Evolutionary conservation across 2,888 invertebrate genomes (phyloP), one percentile per base, ranked within the genome.

Genomic region (Copidosoma aretas): DNA sequence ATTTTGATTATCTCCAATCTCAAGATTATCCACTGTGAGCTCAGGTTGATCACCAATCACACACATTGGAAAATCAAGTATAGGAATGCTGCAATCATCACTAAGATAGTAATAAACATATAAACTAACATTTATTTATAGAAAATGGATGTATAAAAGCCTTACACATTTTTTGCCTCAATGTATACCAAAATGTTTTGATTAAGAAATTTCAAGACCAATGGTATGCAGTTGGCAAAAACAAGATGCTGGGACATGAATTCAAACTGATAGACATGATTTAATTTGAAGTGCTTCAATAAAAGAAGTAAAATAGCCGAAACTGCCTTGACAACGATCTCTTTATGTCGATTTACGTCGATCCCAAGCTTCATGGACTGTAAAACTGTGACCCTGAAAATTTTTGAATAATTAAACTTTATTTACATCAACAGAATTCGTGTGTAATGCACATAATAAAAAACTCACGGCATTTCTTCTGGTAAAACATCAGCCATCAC

Each of bases 231-330:
- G 84, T 99, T 99, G 69, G 98, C 98, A 86, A 98, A 98, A 14
- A 99, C 97, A 75, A 99, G 87, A 86, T 99, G 98, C 84, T 99
- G 98, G 1, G 97, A 95, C 92, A 98, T 95, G 82, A 95, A 98
- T 85, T 99, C 99, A 87, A 98, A 99, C 86, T 99, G 99, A 84
- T 98, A 99, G 58, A 98, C 89, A 86, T 99, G 99, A 86, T 98
- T 99, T 56, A 93, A 82, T 85, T 98, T 98, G 80, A 98, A 96
- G 86, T 99, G 98, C 85, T 99, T 99, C 74, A 99, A 86, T 64
- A 98, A 88, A 14, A 98, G 86, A 68, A 99, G 85, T 64, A 98
- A 86, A 75, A 98, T 93, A 19, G 93, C 93, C 54, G 95, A 94
- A 0, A 95, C 92, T 17, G 97, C 93, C 87, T 99, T 99, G 0